Evolutionary conservation across 64 coral and sea anemone species (phyloP), one percentile per base, ranked within the genome.

Genomic region (Porites australiensis): DNA sequence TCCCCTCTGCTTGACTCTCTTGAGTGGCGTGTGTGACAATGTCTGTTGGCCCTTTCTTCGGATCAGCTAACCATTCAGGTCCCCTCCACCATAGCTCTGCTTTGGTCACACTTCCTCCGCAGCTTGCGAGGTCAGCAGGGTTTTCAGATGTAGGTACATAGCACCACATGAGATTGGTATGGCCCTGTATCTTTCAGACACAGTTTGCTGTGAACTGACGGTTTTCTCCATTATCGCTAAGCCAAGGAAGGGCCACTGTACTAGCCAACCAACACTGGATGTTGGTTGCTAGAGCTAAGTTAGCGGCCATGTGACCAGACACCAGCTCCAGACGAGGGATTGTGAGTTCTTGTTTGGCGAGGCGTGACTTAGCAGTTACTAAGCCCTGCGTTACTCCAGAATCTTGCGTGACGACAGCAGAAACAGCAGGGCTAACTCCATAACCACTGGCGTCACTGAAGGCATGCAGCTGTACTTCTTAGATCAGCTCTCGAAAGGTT

Each of bases 11-110:
- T 4, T 8, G 49, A n/a, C 47, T 52, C 27, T 37, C 50, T 79
- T 54, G 9, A 47, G 76, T 79, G 37, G 76, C 11, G 0, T 9
- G 19, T 20, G 76, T 79, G 2, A 79, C 44, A 4, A n/a, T 23
- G 3, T 79, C 55, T 47, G 76, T 8, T 65, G 58, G 59, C 58
- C 81, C 67, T 43, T 23, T 46, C 4, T 13, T 55, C 5, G 3
- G 59, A n/a, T 84, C 43, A 27, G 16, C 13, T 16, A 84, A 55
- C 81, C 81, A 84, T 16, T 16, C 59, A 16, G 81, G 81, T 68
- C 54, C 54, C 13, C 21, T 13, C 81, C 59, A 84, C 81, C 81
- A 84, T 23, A 84, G 81, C 9, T 19, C 37, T 46, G 81, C 37
- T 47, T 75, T 9, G 18, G 16, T 55, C 8, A 79, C 76, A 3